Evolutionary conservation across 2,797 vertebrate genomes (phyloP), one percentile per base, ranked within the genome.

Genomic region (Phylloscopus collybita): DNA sequence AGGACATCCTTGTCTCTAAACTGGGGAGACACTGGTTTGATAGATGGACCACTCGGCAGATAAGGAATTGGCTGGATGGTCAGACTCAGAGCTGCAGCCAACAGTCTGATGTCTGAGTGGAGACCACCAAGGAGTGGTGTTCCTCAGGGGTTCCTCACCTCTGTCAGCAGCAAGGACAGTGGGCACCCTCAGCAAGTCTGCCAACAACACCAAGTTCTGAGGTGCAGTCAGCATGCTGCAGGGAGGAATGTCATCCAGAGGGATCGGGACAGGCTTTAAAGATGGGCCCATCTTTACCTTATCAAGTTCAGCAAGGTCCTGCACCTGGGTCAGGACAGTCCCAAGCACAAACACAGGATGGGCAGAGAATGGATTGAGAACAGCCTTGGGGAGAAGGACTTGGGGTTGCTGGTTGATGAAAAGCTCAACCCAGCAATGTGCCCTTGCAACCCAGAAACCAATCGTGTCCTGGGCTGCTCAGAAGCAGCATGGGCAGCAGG

Each of bases 41-140:
- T 47, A 40, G 53, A 60, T 14, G 19, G 27, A 6, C 5, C 34
- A 36, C 29, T 36, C 0, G 0, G 51, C 9, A 3, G 45, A 8
- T 42, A 32, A 79, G 40, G 53, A 79, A 42, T 1, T 49, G 47
- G 34, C 53, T 29, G 66, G 40, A 49, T 66, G 47, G 53, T 29
- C 32, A 42, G 49, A 44, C 8, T 13, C 59, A 47, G 59, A 78
- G 34, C 0, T 20, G 26, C 30, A 59, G 17, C 4, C 14, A 42
- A 5, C 9, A 66, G 17, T 23, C 3, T 22, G 45, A 26, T 8
- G 30, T 11, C 3, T 11, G 25, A 65, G 19, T 9, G 50, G 42
- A 45, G 18, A 20, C 4, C 66, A 60, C 66, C 1, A 3, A 59
- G 0, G 9, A 47, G 45, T 27, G 30, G 4, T 20, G 40, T 1